These are phyloP conservation scores for Drosophila longiperda DNA, from an alignment of 2,888 invertebrate genomes.

Conservation along the genomic window DNA sequence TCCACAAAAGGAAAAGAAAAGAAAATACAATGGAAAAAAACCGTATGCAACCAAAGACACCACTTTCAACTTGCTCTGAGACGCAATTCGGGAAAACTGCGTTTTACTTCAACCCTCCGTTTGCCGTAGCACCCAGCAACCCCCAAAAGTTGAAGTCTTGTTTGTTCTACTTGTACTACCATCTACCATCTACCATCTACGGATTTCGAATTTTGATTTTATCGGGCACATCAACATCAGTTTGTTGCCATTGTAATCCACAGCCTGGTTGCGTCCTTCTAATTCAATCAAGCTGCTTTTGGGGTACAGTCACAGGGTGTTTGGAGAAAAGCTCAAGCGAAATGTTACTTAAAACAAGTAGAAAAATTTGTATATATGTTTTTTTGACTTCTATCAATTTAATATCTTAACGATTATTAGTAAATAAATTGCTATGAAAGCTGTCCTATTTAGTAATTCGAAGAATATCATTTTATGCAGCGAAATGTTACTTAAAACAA, in stretches of 20 bases:
- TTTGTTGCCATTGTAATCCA: constrained; percentile 60
- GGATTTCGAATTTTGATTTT: constrained; percentile 32
- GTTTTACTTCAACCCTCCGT: constrained; percentile 66
- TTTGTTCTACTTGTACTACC: constrained; percentile 52
- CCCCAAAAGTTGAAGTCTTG: constrained; percentile 38
- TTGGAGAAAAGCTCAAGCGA: constrained; percentile 1
- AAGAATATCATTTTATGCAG: too few relatives aligned
- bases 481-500: too few relatives aligned
- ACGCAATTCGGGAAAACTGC: constrained; percentile 77
- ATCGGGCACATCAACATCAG: constrained; percentile 46
- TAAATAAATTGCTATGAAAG: too few relatives aligned
- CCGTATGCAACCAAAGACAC: constrained; percentile 44
- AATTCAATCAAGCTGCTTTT: constrained; percentile 62
- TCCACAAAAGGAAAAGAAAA: constrained; percentile 8
- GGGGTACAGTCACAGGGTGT: constrained; percentile 44
- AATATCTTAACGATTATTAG: too few relatives aligned
- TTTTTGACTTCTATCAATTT: too few relatives aligned
- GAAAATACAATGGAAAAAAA: background rate
- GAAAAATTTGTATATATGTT: too few relatives aligned
- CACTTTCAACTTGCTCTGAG: constrained; percentile 58
- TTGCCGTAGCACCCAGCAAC: constrained; percentile 24
- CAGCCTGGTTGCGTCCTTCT: constrained; percentile 23
- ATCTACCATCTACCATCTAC: background rate
- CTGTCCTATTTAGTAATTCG: too few relatives aligned
- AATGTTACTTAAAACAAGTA: background rate